Conservation (phyloP, 2,797 vertebrate genomes). For the Bucorvus abyssinicus region DNA sequence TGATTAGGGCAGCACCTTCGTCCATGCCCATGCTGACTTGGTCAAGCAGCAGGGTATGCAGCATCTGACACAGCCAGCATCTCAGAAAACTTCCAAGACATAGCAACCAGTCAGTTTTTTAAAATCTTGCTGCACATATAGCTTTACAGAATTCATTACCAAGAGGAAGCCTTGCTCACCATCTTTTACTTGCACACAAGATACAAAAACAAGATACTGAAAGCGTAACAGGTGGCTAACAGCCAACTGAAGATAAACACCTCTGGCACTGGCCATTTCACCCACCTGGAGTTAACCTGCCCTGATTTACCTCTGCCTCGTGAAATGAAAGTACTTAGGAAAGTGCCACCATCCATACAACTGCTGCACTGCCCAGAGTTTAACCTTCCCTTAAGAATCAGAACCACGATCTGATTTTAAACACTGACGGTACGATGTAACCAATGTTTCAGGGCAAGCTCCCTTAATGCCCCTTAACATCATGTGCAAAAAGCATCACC, state of each 20-base stretch:
- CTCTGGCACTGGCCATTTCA: not conserved
- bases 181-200: not conserved
- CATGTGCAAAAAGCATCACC: not conserved
- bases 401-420: not conserved
- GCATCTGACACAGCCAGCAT: not conserved
- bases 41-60: not conserved
- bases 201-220: not conserved
- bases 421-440: not conserved
- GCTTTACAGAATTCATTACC: not conserved
- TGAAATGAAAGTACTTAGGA: not conserved
- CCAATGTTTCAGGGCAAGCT: not conserved
- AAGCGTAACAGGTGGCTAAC: not conserved
- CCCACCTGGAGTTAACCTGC: not conserved
- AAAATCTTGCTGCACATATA: not conserved
- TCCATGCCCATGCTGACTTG: not conserved
- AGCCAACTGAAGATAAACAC: not conserved
- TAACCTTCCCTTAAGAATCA: not conserved
- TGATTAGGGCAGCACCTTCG: rapidly evolving
- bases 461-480: not conserved
- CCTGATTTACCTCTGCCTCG: not conserved
- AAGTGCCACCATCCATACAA: not conserved
- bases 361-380: not conserved
- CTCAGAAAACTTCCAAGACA: not conserved
- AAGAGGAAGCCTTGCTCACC: not conserved
- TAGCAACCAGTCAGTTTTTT: not conserved